phyloP scores from a whole-genome alignment of 1,140 invertebrate genomes.

The Trypoxylus dichotomus region DNA sequence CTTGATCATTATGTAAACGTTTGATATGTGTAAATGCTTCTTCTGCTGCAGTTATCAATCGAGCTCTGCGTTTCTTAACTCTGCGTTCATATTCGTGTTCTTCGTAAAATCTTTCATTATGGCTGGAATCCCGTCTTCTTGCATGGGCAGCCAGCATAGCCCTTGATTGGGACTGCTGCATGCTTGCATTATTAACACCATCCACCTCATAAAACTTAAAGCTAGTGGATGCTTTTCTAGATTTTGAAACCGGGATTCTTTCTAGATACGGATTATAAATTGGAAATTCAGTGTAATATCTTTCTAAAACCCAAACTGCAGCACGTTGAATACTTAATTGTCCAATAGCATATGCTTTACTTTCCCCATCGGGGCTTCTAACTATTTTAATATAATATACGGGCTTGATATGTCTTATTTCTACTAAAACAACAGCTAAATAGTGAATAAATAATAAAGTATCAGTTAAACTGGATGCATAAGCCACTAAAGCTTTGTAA shows the following conservation, averaged over 20 bases:
- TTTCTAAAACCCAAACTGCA: conserved; percentile 90
- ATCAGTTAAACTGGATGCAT: conserved; percentile 88
- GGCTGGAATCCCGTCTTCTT: conserved; percentile 77
- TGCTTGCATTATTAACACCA: conserved; percentile 70
- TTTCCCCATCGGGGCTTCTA: conserved; percentile 91
- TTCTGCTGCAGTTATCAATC: conserved; percentile 44
- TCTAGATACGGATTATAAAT: conserved; percentile 97
- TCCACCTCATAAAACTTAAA: conserved; percentile 98
- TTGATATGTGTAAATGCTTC: conserved; percentile 13
- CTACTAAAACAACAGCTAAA: conserved; percentile 73
- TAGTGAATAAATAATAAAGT: conserved; percentile 95
- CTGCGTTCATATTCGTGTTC: conserved; percentile 95
- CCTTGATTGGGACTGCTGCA: conserved; percentile 66
- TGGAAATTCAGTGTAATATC: conserved; percentile 94
- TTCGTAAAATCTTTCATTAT: conserved; percentile 97
- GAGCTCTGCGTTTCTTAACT: conserved; percentile 85
- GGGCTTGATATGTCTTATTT: conserved; percentile 15
- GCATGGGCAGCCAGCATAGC: conserved; percentile 72
- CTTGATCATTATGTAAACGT: conserved; percentile 57
- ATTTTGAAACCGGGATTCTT: conserved; percentile 82
- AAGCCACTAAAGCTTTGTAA: conserved; percentile 84
- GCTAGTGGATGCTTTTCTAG: conserved; percentile 74
- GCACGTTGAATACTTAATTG: conserved; percentile 93
- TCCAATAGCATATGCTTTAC: conserved; percentile 82
- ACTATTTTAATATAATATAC: conserved; percentile 81